These are phyloP conservation scores for Acanthacorydalis orientalis DNA, from an alignment of 2,888 invertebrate species.

Conservation along the genomic window DNA sequence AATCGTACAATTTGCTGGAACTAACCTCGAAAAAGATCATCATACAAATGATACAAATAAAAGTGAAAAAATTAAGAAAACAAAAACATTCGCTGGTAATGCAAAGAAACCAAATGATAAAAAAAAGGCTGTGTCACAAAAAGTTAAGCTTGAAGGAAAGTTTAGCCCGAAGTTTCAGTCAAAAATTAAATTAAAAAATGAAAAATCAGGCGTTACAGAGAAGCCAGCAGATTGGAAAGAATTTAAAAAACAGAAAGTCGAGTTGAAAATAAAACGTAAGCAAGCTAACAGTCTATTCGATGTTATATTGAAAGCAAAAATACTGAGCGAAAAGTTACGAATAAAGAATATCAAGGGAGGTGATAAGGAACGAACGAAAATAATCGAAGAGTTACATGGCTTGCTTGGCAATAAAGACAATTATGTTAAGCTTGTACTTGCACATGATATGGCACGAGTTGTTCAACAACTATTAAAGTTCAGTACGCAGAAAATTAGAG, in stretches of 20 bases:
- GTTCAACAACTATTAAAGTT: slow-evolving; percentile 75
- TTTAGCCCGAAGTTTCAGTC: no score
- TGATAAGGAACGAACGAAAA: slow-evolving; percentile 33
- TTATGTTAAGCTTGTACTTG: slow-evolving; percentile 52
- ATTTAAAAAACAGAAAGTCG: slow-evolving; percentile 59
- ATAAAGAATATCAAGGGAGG: slow-evolving; percentile 31
- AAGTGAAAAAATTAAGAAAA: not conserved
- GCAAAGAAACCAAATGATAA: not conserved
- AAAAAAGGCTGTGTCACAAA: not conserved
- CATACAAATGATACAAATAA: not conserved
- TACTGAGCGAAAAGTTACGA: slow-evolving; percentile 39
- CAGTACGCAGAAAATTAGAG: slow-evolving; percentile 44
- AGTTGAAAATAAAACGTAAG: slow-evolving; percentile 46
- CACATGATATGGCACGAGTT: slow-evolving; percentile 78
- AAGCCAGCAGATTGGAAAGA: slow-evolving; percentile 56
- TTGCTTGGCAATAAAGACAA: slow-evolving; percentile 40
- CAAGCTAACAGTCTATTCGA: slow-evolving; percentile 35
- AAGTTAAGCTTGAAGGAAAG: no score
- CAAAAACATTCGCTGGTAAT: not conserved
- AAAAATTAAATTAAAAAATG: no score
- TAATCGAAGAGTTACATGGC: slow-evolving; percentile 43
- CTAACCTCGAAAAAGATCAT: not conserved
- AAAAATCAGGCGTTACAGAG: slow-evolving; percentile 10
- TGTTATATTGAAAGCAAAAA: slow-evolving; percentile 35
- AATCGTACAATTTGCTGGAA: not conserved